These are phyloP conservation scores for Muraenolepis orangiensis DNA, from an alignment of 2,797 vertebrate genomes.

Conservation along the genomic window DNA sequence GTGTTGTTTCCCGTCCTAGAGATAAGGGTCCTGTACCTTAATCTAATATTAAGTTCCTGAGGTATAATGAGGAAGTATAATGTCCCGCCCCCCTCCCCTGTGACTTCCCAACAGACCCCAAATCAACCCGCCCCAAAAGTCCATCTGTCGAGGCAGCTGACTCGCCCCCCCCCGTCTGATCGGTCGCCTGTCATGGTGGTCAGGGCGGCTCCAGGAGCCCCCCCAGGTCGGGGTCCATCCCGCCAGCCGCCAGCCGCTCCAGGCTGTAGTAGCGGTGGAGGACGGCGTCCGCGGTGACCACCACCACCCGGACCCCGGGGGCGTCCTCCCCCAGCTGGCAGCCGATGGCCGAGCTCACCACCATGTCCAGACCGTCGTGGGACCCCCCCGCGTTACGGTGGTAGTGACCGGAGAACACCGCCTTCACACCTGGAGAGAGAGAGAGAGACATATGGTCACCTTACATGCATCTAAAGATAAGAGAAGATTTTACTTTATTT, in stretches of 20 bases:
- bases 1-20: background rate
- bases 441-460: background rate
- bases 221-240: slow-evolving; percentile 80
- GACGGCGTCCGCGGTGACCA: slow-evolving; percentile 80
- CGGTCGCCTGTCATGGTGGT: too few relatives aligned
- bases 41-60: background rate
- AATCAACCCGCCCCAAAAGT: background rate
- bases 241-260: slow-evolving; percentile 74
- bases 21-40: background rate
- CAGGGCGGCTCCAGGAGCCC: slow-evolving; percentile 65
- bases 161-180: background rate
- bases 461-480: too few relatives aligned
- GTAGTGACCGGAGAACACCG: slow-evolving; percentile 94
- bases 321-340: slow-evolving; percentile 89
- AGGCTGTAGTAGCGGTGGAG: slow-evolving; percentile 86
- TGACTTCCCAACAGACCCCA: background rate
- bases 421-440: slow-evolving; percentile 79
- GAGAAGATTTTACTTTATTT: too few relatives aligned
- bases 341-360: slow-evolving; percentile 93
- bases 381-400: slow-evolving; percentile 88
- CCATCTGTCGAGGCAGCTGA: background rate
- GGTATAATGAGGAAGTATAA: background rate
- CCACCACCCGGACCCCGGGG: slow-evolving; percentile 87
- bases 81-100: background rate
- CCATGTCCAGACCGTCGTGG: slow-evolving; percentile 85